phyloP scores from a whole-genome alignment of 2,113 vertebrate species.

The Vulpes ferrilata region DNA sequence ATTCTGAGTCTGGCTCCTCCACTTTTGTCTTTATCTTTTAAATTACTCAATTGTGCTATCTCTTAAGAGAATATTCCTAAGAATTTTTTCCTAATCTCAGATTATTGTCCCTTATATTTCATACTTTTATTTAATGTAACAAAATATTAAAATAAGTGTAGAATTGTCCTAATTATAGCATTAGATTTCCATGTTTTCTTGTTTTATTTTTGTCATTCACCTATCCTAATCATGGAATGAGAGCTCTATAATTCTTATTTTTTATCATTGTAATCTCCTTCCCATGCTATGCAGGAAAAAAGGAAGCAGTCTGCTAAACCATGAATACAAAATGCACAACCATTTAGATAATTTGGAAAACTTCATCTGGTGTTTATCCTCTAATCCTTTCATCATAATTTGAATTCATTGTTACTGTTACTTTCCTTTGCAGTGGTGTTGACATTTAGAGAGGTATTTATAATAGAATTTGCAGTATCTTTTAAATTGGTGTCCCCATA shows the following conservation, averaged over 20 bases:
- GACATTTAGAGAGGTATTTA: conserved; percentile 46
- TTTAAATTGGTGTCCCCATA: not conserved
- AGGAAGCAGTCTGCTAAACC: not conserved
- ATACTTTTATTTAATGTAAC: conserved; percentile 48
- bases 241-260: not conserved
- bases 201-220: not conserved
- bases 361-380: conserved; percentile 27
- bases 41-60: conserved; percentile 43
- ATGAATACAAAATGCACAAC: conserved; percentile 27
- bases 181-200: not conserved
- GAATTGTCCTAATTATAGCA: conserved; percentile 8
- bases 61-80: conserved; percentile 19
- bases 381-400: conserved; percentile 43
- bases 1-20: conserved; percentile 38
- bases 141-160: conserved; percentile 36
- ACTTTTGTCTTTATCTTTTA: conserved; percentile 48
- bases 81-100: conserved; percentile 44
- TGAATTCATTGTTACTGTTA: conserved; percentile 19
- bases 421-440: conserved; percentile 15
- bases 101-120: conserved; percentile 20
- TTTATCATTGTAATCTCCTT: not conserved
- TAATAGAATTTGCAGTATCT: not conserved
- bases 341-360: conserved; percentile 47
- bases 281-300: not conserved
- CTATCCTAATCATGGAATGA: not conserved